These are phyloP conservation scores for Tamias sibiricus DNA, from an alignment of 2,113 vertebrate species.

Conservation along the genomic window DNA sequence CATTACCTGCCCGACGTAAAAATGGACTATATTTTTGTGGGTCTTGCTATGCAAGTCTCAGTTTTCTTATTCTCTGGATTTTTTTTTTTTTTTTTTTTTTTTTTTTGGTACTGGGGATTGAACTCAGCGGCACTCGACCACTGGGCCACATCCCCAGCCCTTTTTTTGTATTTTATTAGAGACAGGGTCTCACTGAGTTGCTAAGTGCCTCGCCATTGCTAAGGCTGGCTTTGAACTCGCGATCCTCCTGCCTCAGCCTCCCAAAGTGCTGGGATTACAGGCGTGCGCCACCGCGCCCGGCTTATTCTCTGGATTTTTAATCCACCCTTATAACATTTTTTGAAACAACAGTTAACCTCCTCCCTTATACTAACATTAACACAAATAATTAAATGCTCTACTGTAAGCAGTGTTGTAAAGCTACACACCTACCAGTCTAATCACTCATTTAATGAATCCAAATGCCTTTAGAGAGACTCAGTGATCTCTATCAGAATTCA, in stretches of 20 bases:
- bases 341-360: background rate
- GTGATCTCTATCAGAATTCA: background rate
- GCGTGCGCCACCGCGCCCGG: too few relatives aligned
- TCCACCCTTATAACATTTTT: background rate
- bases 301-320: background rate
- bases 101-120: too few relatives aligned
- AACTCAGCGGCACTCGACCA: too few relatives aligned
- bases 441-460: constrained; percentile 10
- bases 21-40: background rate
- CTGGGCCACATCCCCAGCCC: too few relatives aligned
- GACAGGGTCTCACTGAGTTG: too few relatives aligned
- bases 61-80: background rate
- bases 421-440: background rate
- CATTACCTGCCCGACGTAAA: background rate
- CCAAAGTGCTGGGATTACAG: too few relatives aligned
- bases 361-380: background rate
- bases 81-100: too few relatives aligned
- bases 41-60: background rate
- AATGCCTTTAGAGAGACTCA: background rate
- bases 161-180: too few relatives aligned
- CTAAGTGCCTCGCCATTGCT: too few relatives aligned
- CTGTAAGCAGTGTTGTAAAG: background rate
- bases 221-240: too few relatives aligned
- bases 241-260: too few relatives aligned
- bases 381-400: background rate